Base-by-base conservation (phyloP, 1,140 invertebrate genomes). In the Hypsibius dujardini region DNA sequence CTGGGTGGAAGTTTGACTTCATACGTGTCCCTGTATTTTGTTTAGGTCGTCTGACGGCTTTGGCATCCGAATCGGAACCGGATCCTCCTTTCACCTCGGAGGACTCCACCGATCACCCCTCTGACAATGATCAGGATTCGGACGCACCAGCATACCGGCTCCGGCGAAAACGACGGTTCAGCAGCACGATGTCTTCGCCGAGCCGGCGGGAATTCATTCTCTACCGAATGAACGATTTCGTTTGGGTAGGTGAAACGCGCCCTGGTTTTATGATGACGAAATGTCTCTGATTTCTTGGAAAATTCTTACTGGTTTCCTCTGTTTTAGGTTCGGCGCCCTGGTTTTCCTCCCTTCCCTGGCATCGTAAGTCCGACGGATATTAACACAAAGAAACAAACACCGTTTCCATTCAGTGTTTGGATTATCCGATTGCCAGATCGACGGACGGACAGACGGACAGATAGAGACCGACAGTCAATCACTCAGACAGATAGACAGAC, bases 291-390 rank as follows among this genome's bases (percentile, higher is more conserved):
- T 28, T 28, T 28, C 28, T 28, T 28, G 28, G 28, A 28, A 28
- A 28, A 28, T 28, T 28, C 28, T 28, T 28, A 28, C 28, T 28
- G 28, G 28, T 28, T 28, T 28, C 28, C 28, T 28, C 28, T 28
- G 28, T 28, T 28, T 92, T 0, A 95, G 95, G 78, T 95, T 91
- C 82, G 84, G 92, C 72, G 92, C 28, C 28, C 28, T 28, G 28
- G 92, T 1, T 95, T 94, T 81, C 92, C 92, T 1, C 95, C 92
- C 91, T 95, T 95, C 82, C 93, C 93, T 47, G 93, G 92, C 1
- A 80, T 97, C 70, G 84, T 85, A 77, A 80, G 81, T 75, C 28
- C 28, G 28, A 28, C 28, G 28, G 28, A 28, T 28, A 28, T 28
- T 28, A 28, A 28, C 28, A 28, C 28, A 28, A 28, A 28, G 28